phyloP scores from a whole-genome alignment of 2,797 vertebrate species.

The Buphagus erythrorhynchus region DNA sequence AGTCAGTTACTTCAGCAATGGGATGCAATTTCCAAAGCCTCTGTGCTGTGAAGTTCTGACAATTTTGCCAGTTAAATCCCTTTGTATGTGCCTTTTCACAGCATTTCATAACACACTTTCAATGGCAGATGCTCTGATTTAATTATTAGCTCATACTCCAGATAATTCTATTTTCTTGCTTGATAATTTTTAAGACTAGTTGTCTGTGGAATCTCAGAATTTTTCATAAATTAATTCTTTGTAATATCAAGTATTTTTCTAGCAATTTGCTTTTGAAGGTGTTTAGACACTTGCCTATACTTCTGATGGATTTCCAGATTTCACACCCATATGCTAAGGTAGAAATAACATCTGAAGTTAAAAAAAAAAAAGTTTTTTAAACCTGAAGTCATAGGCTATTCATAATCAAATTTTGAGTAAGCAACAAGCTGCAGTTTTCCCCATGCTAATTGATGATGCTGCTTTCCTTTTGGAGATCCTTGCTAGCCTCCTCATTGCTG shows the following conservation, averaged over 20 bases:
- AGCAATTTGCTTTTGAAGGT: background rate
- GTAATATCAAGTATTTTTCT: background rate
- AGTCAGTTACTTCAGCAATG: background rate
- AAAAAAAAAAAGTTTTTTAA: background rate
- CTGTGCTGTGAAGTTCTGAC: background rate
- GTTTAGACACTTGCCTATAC: background rate
- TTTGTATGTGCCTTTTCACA: background rate
- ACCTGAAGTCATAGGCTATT: background rate
- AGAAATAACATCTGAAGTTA: background rate
- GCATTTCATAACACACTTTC: background rate
- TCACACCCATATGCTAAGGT: background rate
- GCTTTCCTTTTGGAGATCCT: background rate
- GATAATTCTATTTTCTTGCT: background rate
- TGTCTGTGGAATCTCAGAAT: background rate
- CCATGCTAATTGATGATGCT: background rate
- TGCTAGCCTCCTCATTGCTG: background rate
- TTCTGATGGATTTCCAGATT: background rate
- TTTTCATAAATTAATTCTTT: background rate
- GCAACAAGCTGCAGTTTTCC: background rate
- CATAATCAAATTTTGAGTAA: background rate
- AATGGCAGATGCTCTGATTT: constrained; percentile 45
- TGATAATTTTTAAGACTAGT: background rate
- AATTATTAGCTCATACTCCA: constrained; percentile 33
- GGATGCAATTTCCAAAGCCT: background rate
- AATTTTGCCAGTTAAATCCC: background rate